Evolutionary conservation across 2,797 vertebrate species (phyloP).

Genomic region (Alosa sapidissima): DNA sequence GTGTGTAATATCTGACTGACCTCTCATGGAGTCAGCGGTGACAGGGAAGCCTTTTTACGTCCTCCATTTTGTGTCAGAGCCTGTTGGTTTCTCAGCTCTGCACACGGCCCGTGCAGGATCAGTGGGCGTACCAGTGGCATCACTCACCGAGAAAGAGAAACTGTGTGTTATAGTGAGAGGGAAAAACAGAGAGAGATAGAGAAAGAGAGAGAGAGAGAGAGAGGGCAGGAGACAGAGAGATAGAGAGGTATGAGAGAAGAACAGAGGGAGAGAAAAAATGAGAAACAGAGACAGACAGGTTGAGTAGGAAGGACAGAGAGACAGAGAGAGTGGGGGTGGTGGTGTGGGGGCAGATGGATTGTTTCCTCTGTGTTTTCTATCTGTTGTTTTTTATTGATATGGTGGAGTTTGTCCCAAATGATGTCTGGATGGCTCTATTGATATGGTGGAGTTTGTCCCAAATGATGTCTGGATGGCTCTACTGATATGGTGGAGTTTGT

Average conservation of each 20-base stretch:
- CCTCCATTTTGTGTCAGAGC: not conserved
- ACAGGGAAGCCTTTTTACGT: not conserved
- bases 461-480: slow-evolving; percentile 32
- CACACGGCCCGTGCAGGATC: not conserved
- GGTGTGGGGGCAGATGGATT: not conserved
- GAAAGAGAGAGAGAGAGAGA: not conserved
- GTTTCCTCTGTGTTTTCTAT: not conserved
- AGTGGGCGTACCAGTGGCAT: not conserved
- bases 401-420: slow-evolving; percentile 25
- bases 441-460: slow-evolving; percentile 46
- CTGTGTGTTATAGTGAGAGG: not conserved
- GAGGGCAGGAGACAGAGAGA: not conserved
- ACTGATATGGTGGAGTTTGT: slow-evolving; percentile 60
- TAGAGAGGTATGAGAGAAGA: slow-evolving; percentile 31
- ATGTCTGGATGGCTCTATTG: slow-evolving; percentile 48
- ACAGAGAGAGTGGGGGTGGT: not conserved
- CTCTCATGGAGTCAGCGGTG: not conserved
- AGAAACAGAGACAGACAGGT: not conserved
- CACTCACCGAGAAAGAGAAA: not conserved
- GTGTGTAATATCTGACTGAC: not conserved
- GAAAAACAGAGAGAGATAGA: not conserved
- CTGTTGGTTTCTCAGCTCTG: not conserved
- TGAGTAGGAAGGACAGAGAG: slow-evolving; percentile 25
- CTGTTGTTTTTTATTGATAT: slow-evolving; percentile 59
- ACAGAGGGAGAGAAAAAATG: slow-evolving; percentile 24